A percentile compares a stretch with the other conserved stretches of the same genome.
Evolutionary conservation across 92 coral and sea anemone species (phyloP).

Genomic region (Epizoanthus scotinus): DNA sequence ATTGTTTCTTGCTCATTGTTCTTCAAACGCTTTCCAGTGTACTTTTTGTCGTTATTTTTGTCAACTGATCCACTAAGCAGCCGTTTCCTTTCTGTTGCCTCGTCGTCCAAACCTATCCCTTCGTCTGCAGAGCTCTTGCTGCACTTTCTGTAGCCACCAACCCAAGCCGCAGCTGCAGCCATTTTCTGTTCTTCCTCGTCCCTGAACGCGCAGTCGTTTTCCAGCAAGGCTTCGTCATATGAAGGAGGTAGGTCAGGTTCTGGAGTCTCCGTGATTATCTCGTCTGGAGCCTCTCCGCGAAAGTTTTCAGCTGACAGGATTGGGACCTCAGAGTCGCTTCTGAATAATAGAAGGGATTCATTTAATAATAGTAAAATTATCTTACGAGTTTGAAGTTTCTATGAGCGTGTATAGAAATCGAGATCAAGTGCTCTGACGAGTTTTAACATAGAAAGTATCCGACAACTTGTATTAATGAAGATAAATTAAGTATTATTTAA

Average conservation of each 20-base stretch:
- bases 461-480: too few relatives aligned
- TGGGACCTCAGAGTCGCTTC: conserved; percentile 25
- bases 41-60: not conserved
- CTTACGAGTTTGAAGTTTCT: too few relatives aligned
- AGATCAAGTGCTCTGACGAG: too few relatives aligned
- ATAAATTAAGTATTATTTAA: too few relatives aligned
- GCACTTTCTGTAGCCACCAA: not conserved
- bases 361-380: too few relatives aligned
- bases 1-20: conserved; percentile 5
- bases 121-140: conserved; percentile 24
- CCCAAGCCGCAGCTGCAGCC: conserved; percentile 8
- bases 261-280: not conserved
- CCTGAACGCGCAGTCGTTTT: conserved; percentile 12
- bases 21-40: not conserved
- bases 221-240: conserved; percentile 1
- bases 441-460: too few relatives aligned
- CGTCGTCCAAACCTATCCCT: conserved; percentile 31
- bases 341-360: not conserved
- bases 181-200: conserved; percentile 16
- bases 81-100: not conserved
- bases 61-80: not conserved
- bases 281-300: conserved; percentile 5
- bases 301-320: not conserved
- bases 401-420: too few relatives aligned
- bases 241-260: not conserved